Conservation (phyloP, 2,888 invertebrate species). For the Hirtodrosophila confusa region DNA sequence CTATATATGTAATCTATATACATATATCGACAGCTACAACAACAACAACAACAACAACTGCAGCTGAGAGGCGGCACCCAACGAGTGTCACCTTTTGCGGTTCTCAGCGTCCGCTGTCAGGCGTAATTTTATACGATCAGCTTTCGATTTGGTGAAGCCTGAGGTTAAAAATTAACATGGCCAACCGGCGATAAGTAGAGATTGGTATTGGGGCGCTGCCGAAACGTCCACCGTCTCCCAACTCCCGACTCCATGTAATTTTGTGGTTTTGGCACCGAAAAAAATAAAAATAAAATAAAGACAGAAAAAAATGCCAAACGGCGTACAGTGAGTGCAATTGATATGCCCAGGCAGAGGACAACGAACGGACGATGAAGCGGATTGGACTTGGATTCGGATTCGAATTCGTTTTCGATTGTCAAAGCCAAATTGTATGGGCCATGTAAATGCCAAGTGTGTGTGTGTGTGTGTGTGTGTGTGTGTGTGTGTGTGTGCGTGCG, state of each 20-base stretch:
- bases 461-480: conserved; percentile 8
- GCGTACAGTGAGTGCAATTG: conserved; percentile 60
- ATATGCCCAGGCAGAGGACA: conserved; percentile 57
- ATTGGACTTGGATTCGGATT: conserved; percentile 41
- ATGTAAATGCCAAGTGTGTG: conserved; percentile 52
- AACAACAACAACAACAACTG: conserved; percentile 8
- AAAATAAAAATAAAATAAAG: conserved; percentile 15
- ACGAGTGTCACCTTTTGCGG: conserved; percentile 77
- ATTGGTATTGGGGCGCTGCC: conserved; percentile 61
- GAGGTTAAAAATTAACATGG: conserved; percentile 78
- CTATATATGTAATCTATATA: conserved; percentile 60
- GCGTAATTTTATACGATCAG: conserved; percentile 78
- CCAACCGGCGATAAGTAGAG: conserved; percentile 75
- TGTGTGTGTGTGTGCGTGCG: conserved; percentile 9
- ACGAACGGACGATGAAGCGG: conserved; percentile 45
- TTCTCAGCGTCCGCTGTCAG: conserved; percentile 72
- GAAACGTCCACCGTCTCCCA: conserved; percentile 1
- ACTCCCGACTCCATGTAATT: conserved; percentile 64
- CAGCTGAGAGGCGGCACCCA: conserved; percentile 57
- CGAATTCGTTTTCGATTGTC: conserved; percentile 72
- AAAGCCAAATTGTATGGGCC: conserved; percentile 69
- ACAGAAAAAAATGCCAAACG: conserved; percentile 29
- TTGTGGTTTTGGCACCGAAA: conserved; percentile 69
- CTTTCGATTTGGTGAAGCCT: conserved; percentile 79
- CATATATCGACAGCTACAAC: conserved; percentile 51